These are phyloP conservation scores for Microctonus hyperodae DNA, from an alignment of 2,888 invertebrate species.

Conservation along the genomic window DNA sequence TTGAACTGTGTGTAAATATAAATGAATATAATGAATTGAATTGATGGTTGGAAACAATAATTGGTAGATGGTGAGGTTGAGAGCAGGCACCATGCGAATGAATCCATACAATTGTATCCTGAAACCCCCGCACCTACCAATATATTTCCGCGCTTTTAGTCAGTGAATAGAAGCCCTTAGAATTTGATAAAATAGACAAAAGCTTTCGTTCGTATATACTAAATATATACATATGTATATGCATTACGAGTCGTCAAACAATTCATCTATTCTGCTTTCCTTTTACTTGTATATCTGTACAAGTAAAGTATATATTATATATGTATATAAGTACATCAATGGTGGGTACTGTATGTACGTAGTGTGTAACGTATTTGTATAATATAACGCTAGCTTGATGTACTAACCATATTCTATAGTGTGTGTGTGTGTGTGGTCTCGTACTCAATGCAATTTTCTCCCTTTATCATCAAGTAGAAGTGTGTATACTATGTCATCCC, in stretches of 20 bases:
- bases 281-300: slow-evolving; percentile 28
- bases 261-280: slow-evolving; percentile 59
- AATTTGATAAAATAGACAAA: slow-evolving; percentile 62
- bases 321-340: no score
- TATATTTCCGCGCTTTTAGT: slow-evolving; percentile 59
- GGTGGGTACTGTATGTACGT: no score
- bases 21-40: neutral
- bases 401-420: slow-evolving; percentile 35
- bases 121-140: slow-evolving; percentile 48
- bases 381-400: no score
- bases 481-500: slow-evolving; percentile 39
- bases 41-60: slow-evolving; percentile 7
- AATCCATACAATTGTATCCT: slow-evolving; percentile 54
- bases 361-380: no score
- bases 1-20: neutral
- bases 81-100: slow-evolving; percentile 34
- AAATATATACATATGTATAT: neutral
- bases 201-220: slow-evolving; percentile 44
- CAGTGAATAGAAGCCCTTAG: slow-evolving; percentile 59
- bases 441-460: slow-evolving; percentile 27
- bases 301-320: no score
- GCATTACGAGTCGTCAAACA: slow-evolving; percentile 47
- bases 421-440: neutral
- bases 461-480: slow-evolving; percentile 21
- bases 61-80: neutral